phyloP scores from a whole-genome alignment of 1,140 invertebrate genomes.

The Drosophila bocqueti region DNA sequence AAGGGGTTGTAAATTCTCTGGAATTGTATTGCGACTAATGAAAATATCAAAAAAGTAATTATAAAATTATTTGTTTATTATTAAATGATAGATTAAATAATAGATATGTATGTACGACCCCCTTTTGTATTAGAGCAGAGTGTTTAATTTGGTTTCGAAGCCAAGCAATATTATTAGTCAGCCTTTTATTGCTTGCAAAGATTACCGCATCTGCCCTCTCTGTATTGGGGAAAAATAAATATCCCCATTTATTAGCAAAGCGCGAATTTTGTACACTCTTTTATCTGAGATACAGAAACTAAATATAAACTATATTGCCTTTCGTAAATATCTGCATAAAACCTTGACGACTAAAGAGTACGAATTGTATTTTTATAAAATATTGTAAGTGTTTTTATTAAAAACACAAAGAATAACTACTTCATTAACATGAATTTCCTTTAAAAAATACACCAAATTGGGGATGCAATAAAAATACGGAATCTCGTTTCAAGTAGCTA shows the following conservation, averaged over 20 bases:
- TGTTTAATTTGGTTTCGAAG: slow-evolving; percentile 7
- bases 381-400: not conserved
- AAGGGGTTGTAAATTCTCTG: not conserved
- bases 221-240: slow-evolving; percentile 31
- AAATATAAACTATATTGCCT: not conserved
- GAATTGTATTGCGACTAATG: too few relatives aligned
- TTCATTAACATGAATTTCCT: not conserved
- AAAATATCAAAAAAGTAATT: not conserved
- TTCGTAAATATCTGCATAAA: not conserved
- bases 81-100: not conserved
- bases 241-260: slow-evolving; percentile 5
- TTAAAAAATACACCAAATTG: not conserved
- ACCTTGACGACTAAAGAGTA: not conserved
- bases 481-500: too few relatives aligned
- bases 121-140: not conserved
- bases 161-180: slow-evolving; percentile 24
- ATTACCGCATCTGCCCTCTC: slow-evolving; percentile 27
- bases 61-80: not conserved
- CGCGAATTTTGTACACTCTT: not conserved
- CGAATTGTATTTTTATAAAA: not conserved
- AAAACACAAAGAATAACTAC: too few relatives aligned
- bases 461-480: not conserved
- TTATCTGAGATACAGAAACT: too few relatives aligned
- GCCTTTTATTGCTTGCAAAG: slow-evolving; percentile 1
- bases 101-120: not conserved